Percentiles rank a stretch among this genome's conserved stretches.
phyloP scores from a whole-genome alignment of 2,113 vertebrate genomes.

The Phalacrocorax carbo region DNA sequence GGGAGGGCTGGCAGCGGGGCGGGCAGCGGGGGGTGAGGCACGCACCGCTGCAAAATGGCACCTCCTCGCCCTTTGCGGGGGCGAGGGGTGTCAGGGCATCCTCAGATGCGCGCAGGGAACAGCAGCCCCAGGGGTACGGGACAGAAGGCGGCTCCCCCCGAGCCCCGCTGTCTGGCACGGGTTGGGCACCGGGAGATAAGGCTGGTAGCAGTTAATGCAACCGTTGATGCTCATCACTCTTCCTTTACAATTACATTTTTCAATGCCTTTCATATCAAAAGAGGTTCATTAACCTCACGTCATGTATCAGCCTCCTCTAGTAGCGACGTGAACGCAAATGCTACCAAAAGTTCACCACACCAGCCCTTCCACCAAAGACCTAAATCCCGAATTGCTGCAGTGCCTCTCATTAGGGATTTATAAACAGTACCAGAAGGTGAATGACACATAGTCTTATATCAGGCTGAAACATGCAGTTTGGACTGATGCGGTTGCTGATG shows the following conservation, averaged over 20 bases:
- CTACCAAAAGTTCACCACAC: background rate
- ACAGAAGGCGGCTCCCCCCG: background rate
- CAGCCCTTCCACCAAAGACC: background rate
- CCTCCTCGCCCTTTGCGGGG: background rate
- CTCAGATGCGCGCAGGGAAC: background rate
- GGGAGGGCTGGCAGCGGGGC: slow-evolving; percentile 67
- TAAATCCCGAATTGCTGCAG: background rate
- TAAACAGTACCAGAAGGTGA: background rate
- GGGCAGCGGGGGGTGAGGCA: slow-evolving; percentile 69
- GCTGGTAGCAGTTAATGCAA: background rate
- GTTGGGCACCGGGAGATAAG: background rate
- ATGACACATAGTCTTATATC: fast-evolving
- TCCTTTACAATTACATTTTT: background rate
- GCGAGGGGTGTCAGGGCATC: background rate
- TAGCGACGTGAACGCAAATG: background rate
- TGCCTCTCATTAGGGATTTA: background rate
- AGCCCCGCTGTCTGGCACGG: background rate
- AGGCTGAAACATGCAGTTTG: background rate
- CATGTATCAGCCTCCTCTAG: background rate
- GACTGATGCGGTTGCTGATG: no score
- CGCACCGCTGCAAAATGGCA: slow-evolving; percentile 62
- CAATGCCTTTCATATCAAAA: background rate
- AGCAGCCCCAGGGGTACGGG: background rate
- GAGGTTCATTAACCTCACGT: background rate
- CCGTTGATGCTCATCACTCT: no score